Evolutionary conservation across 2,888 invertebrate species (phyloP), one percentile per base, ranked within the genome.

Genomic region (Cantharis rufa): DNA sequence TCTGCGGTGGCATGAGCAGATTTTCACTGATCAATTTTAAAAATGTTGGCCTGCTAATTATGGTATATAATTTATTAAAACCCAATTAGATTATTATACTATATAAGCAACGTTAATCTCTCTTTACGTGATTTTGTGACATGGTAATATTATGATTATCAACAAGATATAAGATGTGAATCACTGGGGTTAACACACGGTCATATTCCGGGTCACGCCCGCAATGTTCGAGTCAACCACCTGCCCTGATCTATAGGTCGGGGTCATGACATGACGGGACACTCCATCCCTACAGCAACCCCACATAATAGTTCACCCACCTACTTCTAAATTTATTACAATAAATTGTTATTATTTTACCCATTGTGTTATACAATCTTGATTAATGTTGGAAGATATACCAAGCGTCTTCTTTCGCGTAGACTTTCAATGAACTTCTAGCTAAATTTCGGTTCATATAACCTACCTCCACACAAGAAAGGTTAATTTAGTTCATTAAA

Each of bases 251-350:
- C 82, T 70, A 77, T 82, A 82, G 84, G 84, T 84, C 84, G 84
- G 83, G 84, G 84, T 84, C 84, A 82, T 84, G 82, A 84, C 83
- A 82, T 76, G 83, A 78, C 82, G 81, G 81, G 81, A 80, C 82
- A 76, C 78, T 71, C 77, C 81, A 81, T 80, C 83, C 83, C 82
- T 78, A 74, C 66, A 74, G 75, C 74, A 76, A 79, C 76, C 71
- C 78, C 76, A 48, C 48, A 48, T 48, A 48, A 48, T 48, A 77
- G 79, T 61, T 74, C 73, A 78, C 77, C 80, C 78, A 78, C 77
- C 72, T 76, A 73, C 73, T 70, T 74, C 62, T 69, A 68, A 71
- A 69, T 68, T 71, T 28, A 63, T 72, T 61, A 48, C 18, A 24
- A 27, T 28, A 48, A 11, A 69, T 10, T 69, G 11, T 72, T 72